Base-by-base conservation (phyloP, 2,888 invertebrate genomes). In the Onchidella celtica region DNA sequence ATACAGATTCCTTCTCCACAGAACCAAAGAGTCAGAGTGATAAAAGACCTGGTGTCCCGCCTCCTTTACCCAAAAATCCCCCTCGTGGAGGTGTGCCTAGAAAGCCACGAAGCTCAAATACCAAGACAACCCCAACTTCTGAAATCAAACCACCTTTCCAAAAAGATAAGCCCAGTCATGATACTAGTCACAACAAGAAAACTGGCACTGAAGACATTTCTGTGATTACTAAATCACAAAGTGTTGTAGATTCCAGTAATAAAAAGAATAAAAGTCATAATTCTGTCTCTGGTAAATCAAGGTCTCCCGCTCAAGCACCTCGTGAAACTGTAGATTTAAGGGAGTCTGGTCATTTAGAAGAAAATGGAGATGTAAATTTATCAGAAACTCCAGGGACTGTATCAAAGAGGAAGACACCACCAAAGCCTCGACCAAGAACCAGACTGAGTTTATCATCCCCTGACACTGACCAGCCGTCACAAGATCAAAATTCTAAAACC, bases 51-150 rank as follows among this genome's bases (percentile, higher is more conserved):
- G 24, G 0, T 73, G 61, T 83, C 17, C 87, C 87, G 24, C 88
- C 89, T n/a, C 85, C 88, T 32, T 68, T 88, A 24, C 88, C 89
- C 14, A 86, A 87, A 83, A 88, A 89, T 72, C 90, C 90, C n/a
- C 85, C 88, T 1, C 81, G 88, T 21, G 87, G 88, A 32, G 77
- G 83, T 36, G 85, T 88, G 81, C 87, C 88, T 32, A 77, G 81
- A 47, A 81, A 77, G 55, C 70, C 76, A 4, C 66, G 40, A 66
- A 66, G 36, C 29, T 57, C 70, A 38, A 72, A 66, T 70, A 34
- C 24, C 47, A 70, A 65, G 40, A 68, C 32, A 38, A 29, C 79
- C 4, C 61, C 70, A 24, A 21, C 59, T 29, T 55, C 36, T 27
- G 29, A 63, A 6, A 32, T 74, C 27, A 47, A 11, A 11, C n/a